Evolutionary conservation across 1,140 invertebrate genomes (phyloP), one percentile per base, ranked within the genome.

Genomic region (Drosophila equinoxialis): DNA sequence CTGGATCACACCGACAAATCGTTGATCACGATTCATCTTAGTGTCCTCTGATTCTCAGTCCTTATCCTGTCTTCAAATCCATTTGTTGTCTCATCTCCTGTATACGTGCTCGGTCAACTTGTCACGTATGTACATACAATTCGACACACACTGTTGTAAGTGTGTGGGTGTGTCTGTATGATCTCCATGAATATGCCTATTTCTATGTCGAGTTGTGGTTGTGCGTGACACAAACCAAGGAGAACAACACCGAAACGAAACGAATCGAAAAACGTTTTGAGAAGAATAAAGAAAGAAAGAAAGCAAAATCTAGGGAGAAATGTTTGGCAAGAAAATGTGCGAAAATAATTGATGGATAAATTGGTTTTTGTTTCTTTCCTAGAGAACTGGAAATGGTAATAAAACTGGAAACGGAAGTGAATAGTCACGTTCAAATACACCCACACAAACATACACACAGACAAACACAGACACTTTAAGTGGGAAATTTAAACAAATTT

Each of bases 321-420:
- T 58, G 71, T 65, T 65, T 70, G 71, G 71, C 23, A 54, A 54
- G 68, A 85, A 26, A 26, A 26, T 26, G 81, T 77, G 81, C 64
- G 65, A 81, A 75, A 72, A 75, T 75, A 86, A 86, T 86, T 87
- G 83, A 86, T 82, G 67, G 57, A 41, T 57, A 68, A 72, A 48
- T 68, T 54, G 70, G 48, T 71, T 73, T 26, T 26, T 26, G 3
- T 26, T 26, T 26, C 3, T 76, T 64, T 51, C 45, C 45, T 62
- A 68, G 45, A 10, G 42, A 66, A 54, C 30, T 66, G 59, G 23
- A 51, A 45, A 7, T 30, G 30, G 26, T 37, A 37, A 37, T 60
- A 35, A 20, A 60, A 13, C 57, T 68, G 74, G 60, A 62, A 82
- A 87, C 82, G 82, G 82, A 85, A 87, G 74, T 87, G 71, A 48